Percentiles rank a stretch among this genome's conserved stretches.
These are phyloP conservation scores for Bombylius discolor DNA, from an alignment of 2,888 invertebrate species.

Conservation along the genomic window DNA sequence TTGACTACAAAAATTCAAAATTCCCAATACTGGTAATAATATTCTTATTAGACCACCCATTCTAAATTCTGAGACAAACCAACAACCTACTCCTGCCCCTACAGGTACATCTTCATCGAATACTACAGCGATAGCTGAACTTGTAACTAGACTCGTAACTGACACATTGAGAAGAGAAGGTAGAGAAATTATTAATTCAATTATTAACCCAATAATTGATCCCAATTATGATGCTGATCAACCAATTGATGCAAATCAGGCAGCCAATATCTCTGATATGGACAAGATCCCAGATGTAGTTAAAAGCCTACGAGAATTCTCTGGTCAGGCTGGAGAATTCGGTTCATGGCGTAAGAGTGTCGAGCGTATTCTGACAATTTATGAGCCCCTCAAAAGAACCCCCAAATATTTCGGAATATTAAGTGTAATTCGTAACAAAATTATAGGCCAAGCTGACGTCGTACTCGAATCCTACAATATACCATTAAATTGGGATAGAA, in stretches of 20 bases:
- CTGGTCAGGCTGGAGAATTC: slow-evolving; percentile 7
- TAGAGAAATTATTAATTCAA: background rate
- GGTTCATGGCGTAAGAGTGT: slow-evolving; percentile 10
- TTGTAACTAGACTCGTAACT: background rate
- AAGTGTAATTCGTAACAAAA: slow-evolving; percentile 2
- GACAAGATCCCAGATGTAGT: slow-evolving; percentile 11
- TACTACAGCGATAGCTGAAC: background rate
- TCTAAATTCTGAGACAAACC: background rate
- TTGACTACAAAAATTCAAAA: background rate
- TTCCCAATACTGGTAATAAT: background rate
- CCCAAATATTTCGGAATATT: slow-evolving; percentile 9
- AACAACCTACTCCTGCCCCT: background rate
- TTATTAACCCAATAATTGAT: background rate
- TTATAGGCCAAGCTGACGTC: slow-evolving; percentile 1
- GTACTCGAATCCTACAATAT: slow-evolving; percentile 7
- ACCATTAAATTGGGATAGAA: slow-evolving; percentile 6
- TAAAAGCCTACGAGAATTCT: slow-evolving; percentile 6
- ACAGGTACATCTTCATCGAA: background rate
- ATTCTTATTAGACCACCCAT: background rate
- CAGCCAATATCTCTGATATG: background rate
- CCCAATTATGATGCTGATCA: background rate
- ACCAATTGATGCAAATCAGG: background rate
- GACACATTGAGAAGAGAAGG: slow-evolving; percentile 1
- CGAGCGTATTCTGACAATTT: slow-evolving; percentile 7
- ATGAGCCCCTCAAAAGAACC: slow-evolving; percentile 5